Evolutionary conservation across 2,113 vertebrate genomes (phyloP).

Genomic region (Grallaria varia): DNA sequence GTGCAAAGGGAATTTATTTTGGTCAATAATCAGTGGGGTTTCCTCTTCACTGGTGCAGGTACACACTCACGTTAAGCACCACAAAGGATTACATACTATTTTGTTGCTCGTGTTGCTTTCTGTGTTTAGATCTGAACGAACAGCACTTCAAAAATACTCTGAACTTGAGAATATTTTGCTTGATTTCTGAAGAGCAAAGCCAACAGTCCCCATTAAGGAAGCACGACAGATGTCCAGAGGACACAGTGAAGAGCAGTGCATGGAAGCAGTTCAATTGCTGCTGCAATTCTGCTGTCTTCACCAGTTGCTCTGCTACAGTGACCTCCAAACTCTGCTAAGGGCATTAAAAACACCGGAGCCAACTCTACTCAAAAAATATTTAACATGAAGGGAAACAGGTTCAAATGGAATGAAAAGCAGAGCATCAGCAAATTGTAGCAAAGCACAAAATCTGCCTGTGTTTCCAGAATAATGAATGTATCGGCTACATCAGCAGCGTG

Average conservation of each 20-base stretch:
- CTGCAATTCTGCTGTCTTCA: conserved; percentile 50
- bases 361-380: conserved; percentile 28
- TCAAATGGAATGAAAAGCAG: conserved; percentile 51
- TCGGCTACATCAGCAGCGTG: conserved; percentile 35
- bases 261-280: conserved; percentile 55
- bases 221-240: conserved; percentile 56
- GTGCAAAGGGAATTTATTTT: neutral
- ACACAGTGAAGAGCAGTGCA: neutral
- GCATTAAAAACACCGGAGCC: conserved; percentile 31
- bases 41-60: neutral
- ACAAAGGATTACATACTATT: neutral
- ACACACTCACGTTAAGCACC: neutral
- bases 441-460: conserved; percentile 36
- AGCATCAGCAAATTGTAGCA: conserved; percentile 48
- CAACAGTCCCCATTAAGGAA: conserved; percentile 39
- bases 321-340: conserved; percentile 53
- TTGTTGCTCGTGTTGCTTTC: neutral
- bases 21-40: neutral
- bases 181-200: conserved; percentile 39
- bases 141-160: neutral
- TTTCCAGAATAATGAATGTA: conserved; percentile 47
- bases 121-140: conserved; percentile 9
- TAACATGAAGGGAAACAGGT: conserved; percentile 55
- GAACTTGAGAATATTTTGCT: conserved; percentile 23
- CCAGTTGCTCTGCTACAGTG: conserved; percentile 21